Evolutionary conservation across 2,797 vertebrate genomes (phyloP).

Genomic region (Gymnoscopelus braueri): DNA sequence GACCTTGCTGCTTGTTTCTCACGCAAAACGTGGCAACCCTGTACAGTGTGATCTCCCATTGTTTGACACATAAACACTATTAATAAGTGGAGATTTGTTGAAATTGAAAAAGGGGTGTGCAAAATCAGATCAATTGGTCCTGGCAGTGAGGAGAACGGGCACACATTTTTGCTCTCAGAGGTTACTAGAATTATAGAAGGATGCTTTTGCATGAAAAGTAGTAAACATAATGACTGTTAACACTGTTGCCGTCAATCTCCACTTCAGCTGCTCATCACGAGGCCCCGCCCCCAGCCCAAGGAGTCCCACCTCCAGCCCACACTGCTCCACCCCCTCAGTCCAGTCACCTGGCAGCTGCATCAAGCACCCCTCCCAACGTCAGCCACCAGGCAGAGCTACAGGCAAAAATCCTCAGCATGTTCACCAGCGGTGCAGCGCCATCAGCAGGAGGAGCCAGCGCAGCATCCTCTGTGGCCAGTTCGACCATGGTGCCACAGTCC

Average conservation of each 20-base stretch:
- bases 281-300: slow-evolving; percentile 40
- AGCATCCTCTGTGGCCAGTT: background rate
- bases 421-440: slow-evolving; percentile 85
- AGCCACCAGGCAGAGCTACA: slow-evolving; percentile 93
- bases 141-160: too few relatives aligned
- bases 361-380: slow-evolving; percentile 67
- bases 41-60: too few relatives aligned
- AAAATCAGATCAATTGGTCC: too few relatives aligned
- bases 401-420: slow-evolving; percentile 98
- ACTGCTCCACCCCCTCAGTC: slow-evolving; percentile 46
- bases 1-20: too few relatives aligned
- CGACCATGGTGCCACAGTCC: slow-evolving; percentile 45
- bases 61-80: too few relatives aligned
- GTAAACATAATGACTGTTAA: background rate
- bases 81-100: too few relatives aligned
- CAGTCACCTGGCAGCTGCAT: slow-evolving; percentile 62
- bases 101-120: too few relatives aligned
- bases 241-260: slow-evolving; percentile 47
- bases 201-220: too few relatives aligned
- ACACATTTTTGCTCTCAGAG: too few relatives aligned
- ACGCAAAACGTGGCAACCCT: too few relatives aligned
- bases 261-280: slow-evolving; percentile 56
- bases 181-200: too few relatives aligned
- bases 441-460: background rate
- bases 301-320: slow-evolving; percentile 51